Conservation (phyloP, 2,888 invertebrate species). For the Orthosia incerta region DNA sequence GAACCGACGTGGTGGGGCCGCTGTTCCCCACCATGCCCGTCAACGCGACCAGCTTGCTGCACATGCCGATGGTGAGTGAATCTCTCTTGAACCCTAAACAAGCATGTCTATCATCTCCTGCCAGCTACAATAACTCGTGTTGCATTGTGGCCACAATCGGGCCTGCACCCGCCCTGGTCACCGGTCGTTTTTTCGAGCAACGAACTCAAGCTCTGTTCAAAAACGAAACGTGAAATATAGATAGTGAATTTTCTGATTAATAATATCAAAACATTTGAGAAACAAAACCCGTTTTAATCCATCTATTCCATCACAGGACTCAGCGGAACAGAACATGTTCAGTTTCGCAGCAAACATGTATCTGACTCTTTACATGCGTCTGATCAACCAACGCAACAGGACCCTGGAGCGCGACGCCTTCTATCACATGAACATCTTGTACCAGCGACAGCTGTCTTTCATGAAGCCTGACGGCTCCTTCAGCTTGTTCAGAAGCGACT, state of each 20-base stretch:
- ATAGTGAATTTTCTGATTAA: too few species aligned
- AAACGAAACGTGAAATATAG: too few species aligned
- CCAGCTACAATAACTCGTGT: too few species aligned
- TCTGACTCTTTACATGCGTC: constrained; percentile 97
- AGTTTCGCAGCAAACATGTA: constrained; percentile 98
- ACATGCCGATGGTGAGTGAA: constrained; percentile 92
- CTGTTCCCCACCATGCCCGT: constrained; percentile 98
- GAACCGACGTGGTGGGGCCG: constrained; percentile 98
- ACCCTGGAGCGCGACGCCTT: constrained; percentile 96
- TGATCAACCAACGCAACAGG: constrained; percentile 96
- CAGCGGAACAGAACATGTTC: constrained; percentile 98
- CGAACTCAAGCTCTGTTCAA: too few species aligned
- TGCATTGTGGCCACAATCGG: too few species aligned
- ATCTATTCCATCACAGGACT: constrained; percentile 90
- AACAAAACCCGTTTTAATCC: too few species aligned
- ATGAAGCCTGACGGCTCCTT: constrained; percentile 98
- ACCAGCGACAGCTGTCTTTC: constrained; percentile 97
- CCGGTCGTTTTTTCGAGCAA: too few species aligned
- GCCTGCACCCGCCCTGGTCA: too few species aligned
- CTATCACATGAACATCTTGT: constrained; percentile 96
- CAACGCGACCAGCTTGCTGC: constrained; percentile 95
- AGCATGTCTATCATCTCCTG: too few species aligned
- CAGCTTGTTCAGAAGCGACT: constrained; percentile 97
- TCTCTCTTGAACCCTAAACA: not conserved
- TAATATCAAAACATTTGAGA: too few species aligned